Evolutionary conservation across 2,797 vertebrate species (phyloP), one percentile per base, ranked within the genome.

Genomic region (Uromys caudimaculatus): DNA sequence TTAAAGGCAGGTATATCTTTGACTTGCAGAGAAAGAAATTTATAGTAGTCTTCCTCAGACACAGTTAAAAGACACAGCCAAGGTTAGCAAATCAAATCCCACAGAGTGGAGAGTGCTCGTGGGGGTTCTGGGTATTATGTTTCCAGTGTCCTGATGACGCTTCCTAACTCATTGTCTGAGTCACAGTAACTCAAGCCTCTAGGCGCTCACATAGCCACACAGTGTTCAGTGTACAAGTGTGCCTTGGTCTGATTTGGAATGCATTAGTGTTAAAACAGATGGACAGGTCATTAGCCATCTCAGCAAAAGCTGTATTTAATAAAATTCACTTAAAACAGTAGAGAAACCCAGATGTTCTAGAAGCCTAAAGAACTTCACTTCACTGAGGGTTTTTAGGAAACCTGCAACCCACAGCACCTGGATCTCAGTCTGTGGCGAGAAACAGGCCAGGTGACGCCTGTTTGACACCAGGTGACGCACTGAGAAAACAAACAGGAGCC

Each of bases 391-490:
- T 62, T 64, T 75, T 29, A 6, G 12, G 0, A 11, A 41, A 24
- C 8, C 23, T 10, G 13, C 29, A 0, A 38, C 19, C 1, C 1
- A 0, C 2, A 50, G 75, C 11, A 0, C 3, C 29, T 8, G 0
- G 10, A n/a, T 56, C 29, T 17, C 47, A 19, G 38, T 8, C 0
- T 32, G 10, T 7, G 19, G 0, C 41, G 24, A 5, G 60, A 58
- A 32, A n/a, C 50, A 62, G 58, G 3, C 38, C 2, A 58, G 24
- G 38, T 5, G 17, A 16, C 62, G 3, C 58, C 41, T 47, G 17
- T 11, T 4, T 29, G 6, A 58, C 56, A 58, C 56, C 29, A 2
- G 16, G 32, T 35, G 1, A 60, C 54, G 47, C 24, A 9, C 44
- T 62, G 4, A 54, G n/a, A 24, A 60, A 64, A 52, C 32, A 12